Percentiles rank a stretch among this genome's conserved stretches.
Conservation (phyloP, 2,888 invertebrate species). For the Seira musarum region DNA sequence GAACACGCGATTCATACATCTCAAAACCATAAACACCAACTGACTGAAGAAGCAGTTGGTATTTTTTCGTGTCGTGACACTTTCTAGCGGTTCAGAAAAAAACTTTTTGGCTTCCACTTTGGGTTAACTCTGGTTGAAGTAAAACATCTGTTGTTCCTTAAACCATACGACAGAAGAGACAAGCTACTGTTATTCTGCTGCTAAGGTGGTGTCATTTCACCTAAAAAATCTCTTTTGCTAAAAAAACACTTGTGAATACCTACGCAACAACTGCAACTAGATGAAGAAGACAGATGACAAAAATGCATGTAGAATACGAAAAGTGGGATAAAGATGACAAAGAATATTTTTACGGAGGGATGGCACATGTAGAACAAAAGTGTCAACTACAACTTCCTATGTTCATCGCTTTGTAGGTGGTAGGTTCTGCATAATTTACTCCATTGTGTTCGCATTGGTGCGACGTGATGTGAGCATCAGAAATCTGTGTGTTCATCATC, state of each 20-base stretch:
- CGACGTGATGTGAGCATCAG: background rate
- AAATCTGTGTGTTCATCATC: background rate
- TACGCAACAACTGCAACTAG: slow-evolving; percentile 16
- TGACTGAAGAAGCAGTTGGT: no score
- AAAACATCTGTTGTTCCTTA: no score
- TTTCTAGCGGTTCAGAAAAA: no score
- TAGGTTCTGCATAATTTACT: background rate
- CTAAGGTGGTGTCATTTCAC: slow-evolving; percentile 20
- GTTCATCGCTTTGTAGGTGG: slow-evolving; percentile 20
- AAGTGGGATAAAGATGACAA: slow-evolving; percentile 24
- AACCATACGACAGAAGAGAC: no score
- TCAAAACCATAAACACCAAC: no score
- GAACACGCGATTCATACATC: no score
- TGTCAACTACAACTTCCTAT: slow-evolving; percentile 43
- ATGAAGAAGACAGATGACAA: background rate
- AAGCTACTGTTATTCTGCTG: background rate
- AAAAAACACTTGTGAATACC: no score
- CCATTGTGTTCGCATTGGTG: background rate
- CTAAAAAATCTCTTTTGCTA: slow-evolving; percentile 17
- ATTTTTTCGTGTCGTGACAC: no score
- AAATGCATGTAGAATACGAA: slow-evolving; percentile 4
- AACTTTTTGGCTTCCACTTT: no score
- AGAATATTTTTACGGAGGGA: slow-evolving; percentile 5
- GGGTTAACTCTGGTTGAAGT: no score
- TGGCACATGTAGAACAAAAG: slow-evolving; percentile 47